A percentile compares a stretch with the other conserved stretches of the same genome.
Conservation (phyloP, 2,113 vertebrate species). For the Oreochromis spilurus region DNA sequence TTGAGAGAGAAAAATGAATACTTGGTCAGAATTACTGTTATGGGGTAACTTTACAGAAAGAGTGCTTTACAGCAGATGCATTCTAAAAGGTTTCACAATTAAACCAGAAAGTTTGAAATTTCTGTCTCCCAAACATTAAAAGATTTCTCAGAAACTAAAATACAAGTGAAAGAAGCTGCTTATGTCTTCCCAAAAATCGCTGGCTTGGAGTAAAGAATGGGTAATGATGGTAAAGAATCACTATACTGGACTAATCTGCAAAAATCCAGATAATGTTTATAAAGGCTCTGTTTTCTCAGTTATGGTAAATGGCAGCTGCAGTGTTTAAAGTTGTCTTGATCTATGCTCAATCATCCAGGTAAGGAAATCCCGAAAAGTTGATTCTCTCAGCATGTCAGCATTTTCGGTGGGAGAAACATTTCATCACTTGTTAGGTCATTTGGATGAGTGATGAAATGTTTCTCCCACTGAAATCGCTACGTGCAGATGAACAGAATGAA, state of each 20-base stretch:
- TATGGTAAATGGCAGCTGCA: not conserved
- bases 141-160: not conserved
- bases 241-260: not conserved
- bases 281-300: not conserved
- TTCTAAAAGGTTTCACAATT: not conserved
- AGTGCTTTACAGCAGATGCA: not conserved
- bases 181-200: not conserved
- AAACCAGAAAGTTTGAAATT: not conserved
- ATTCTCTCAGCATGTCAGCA: not conserved
- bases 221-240: not conserved
- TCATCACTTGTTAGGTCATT: not conserved
- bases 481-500: not conserved
- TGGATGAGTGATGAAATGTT: not conserved
- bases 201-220: not conserved
- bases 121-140: not conserved
- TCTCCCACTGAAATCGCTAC: not conserved
- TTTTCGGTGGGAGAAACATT: not conserved
- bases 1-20: not conserved
- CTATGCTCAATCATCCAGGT: not conserved
- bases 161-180: not conserved
- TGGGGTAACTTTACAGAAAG: not conserved
- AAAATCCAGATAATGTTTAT: not conserved
- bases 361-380: not conserved
- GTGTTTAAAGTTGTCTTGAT: not conserved
- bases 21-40: not conserved